Evolutionary conservation across 2,888 invertebrate species (phyloP).

Genomic region (Archips xylosteana): DNA sequence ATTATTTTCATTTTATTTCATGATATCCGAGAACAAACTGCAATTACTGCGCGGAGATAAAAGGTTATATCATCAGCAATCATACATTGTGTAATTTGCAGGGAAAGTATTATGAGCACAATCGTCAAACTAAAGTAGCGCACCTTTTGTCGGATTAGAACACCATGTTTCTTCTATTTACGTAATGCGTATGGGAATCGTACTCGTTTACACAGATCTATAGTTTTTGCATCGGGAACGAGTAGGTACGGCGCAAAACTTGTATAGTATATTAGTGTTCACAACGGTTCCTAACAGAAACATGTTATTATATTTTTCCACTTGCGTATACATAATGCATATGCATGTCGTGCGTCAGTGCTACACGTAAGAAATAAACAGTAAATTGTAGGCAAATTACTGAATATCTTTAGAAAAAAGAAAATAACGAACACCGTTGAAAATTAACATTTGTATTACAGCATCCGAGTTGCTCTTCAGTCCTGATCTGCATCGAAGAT

Average conservation of each 20-base stretch:
- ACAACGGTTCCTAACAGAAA: slow-evolving; percentile 19
- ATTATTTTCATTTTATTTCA: slow-evolving; percentile 47
- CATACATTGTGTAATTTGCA: slow-evolving; percentile 65
- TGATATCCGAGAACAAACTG: slow-evolving; percentile 57
- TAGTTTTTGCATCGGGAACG: slow-evolving; percentile 51
- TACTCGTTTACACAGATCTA: slow-evolving; percentile 52
- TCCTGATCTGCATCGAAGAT: slow-evolving; percentile 50
- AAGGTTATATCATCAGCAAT: slow-evolving; percentile 65
- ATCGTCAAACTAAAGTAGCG: slow-evolving; percentile 67
- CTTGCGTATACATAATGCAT: slow-evolving; percentile 26
- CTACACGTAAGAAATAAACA: not conserved
- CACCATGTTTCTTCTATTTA: slow-evolving; percentile 63
- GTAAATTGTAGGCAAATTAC: slow-evolving; percentile 3
- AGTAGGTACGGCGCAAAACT: slow-evolving; percentile 41
- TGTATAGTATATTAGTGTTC: slow-evolving; percentile 3
- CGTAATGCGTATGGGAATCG: slow-evolving; percentile 61
- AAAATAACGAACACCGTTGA: not conserved
- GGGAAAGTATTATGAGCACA: slow-evolving; percentile 62
- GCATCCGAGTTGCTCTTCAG: slow-evolving; percentile 44
- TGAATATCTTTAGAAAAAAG: not conserved
- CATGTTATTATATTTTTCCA: slow-evolving; percentile 33
- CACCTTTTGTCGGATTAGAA: slow-evolving; percentile 71
- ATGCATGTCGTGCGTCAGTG: slow-evolving; percentile 40
- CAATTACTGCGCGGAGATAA: slow-evolving; percentile 66
- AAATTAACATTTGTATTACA: slow-evolving; percentile 42